These are phyloP conservation scores for Drosophila anomelani DNA, from an alignment of 2,888 invertebrate species.

Conservation along the genomic window DNA sequence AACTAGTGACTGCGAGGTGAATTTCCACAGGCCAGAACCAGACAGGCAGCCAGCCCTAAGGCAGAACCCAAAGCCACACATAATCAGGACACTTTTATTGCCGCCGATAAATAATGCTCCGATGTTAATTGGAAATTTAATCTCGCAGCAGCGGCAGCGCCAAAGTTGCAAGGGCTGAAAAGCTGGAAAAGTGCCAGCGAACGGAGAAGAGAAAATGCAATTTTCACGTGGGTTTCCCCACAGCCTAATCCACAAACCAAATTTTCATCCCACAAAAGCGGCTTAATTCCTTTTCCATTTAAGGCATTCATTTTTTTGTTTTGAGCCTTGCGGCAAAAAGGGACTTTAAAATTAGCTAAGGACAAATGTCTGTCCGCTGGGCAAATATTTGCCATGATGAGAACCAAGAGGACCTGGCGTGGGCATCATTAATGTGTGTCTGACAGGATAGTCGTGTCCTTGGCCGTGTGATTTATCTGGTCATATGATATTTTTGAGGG, in stretches of 20 bases:
- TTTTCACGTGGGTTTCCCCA: conserved; percentile 31
- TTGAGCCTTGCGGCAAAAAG: conserved; percentile 13
- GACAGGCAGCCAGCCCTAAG: conserved; percentile 3
- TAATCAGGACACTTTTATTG: conserved; percentile 82
- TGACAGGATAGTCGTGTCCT: conserved; percentile 30
- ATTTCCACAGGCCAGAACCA: conserved; percentile 26
- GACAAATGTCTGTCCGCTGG: conserved; percentile 13
- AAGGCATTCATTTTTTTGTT: conserved; percentile 1
- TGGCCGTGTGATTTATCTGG: conserved; percentile 54
- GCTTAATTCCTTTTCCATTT: conserved; percentile 34
- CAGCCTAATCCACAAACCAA: conserved; percentile 22
- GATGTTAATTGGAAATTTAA: conserved; percentile 83
- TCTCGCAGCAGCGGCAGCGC: conserved; percentile 49
- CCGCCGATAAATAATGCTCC: conserved; percentile 78
- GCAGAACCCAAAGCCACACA: conserved; percentile 37
- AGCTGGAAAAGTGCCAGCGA: background rate
- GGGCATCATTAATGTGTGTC: conserved; percentile 37
- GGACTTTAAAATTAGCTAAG: conserved; percentile 45
- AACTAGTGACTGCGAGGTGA: conserved; percentile 54
- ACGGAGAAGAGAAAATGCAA: conserved; percentile 36
- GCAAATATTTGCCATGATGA: conserved; percentile 34
- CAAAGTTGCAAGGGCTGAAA: conserved; percentile 5
- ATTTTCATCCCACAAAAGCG: conserved; percentile 7
- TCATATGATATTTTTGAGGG: conserved; percentile 57
- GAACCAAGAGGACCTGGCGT: conserved; percentile 23